phyloP scores from a whole-genome alignment of 2,113 vertebrate genomes.

The Canis aureus region DNA sequence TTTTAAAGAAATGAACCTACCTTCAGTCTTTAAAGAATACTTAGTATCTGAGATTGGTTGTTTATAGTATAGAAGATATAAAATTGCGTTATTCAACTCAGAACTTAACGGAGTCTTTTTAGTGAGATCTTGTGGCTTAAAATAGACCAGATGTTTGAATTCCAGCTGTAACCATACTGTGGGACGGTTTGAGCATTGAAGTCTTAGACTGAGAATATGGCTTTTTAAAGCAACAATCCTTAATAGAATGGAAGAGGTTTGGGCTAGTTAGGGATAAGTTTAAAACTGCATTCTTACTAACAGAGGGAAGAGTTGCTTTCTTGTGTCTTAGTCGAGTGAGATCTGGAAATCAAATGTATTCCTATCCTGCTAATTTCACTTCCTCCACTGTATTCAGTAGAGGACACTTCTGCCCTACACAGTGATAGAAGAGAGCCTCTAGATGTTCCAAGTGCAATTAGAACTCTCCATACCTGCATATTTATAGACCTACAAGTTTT shows the following conservation, averaged over 20 bases:
- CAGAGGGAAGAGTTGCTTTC: neutral
- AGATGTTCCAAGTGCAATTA: neutral
- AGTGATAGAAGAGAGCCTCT: neutral
- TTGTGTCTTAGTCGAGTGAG: neutral
- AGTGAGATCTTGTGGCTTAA: neutral
- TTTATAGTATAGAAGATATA: neutral
- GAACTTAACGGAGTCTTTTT: conserved; percentile 1
- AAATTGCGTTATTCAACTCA: neutral
- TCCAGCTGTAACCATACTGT: neutral
- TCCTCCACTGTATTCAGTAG: neutral
- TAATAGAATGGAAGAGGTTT: neutral
- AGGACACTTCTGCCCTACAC: neutral
- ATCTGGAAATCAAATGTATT: neutral
- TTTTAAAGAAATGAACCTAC: neutral
- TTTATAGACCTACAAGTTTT: neutral
- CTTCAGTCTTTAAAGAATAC: neutral
- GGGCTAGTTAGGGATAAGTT: neutral
- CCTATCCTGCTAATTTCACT: neutral
- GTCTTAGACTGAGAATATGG: neutral
- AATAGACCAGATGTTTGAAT: neutral
- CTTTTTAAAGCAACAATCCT: neutral
- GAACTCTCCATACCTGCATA: neutral
- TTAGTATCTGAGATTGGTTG: conserved; percentile 35
- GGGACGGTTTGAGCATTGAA: neutral
- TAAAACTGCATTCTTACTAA: neutral